A percentile compares a stretch with the other conserved stretches of the same genome.
phyloP scores from a whole-genome alignment of 1,140 invertebrate species.

The Heliconius hermathena region DNA sequence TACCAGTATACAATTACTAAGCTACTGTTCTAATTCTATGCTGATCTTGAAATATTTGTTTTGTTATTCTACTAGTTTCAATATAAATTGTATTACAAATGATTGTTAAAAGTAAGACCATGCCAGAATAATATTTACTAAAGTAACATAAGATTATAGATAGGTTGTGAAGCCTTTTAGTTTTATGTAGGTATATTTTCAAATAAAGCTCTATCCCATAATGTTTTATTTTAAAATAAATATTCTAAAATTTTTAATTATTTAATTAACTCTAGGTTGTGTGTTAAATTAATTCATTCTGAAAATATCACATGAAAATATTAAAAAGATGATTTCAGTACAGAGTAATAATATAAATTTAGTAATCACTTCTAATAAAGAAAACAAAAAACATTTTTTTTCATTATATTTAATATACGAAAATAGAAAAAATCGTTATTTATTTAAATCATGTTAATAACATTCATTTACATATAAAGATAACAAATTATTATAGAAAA shows the following conservation, averaged over 20 bases:
- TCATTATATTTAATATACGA: background rate
- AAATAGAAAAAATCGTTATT: background rate
- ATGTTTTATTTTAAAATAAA: no score
- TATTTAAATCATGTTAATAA: background rate
- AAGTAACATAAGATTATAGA: background rate
- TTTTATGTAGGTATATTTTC: background rate
- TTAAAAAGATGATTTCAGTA: background rate
- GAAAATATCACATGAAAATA: background rate
- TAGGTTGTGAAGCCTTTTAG: background rate
- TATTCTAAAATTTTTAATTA: no score
- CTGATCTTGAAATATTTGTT: background rate
- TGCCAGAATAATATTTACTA: background rate
- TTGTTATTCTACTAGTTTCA: background rate
- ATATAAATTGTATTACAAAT: background rate
- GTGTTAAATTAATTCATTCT: background rate
- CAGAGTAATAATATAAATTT: no score
- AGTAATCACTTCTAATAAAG: background rate
- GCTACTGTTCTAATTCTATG: background rate
- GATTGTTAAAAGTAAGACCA: background rate
- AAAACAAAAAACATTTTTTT: background rate
- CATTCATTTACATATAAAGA: background rate
- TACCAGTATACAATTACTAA: conserved; percentile 33
- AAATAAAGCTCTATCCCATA: no score
- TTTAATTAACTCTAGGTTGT: no score
- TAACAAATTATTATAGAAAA: background rate